Base-by-base conservation (phyloP, 30 jellyfish, hydroid and myxozoan genomes). In the Cassiopea xamachana region DNA sequence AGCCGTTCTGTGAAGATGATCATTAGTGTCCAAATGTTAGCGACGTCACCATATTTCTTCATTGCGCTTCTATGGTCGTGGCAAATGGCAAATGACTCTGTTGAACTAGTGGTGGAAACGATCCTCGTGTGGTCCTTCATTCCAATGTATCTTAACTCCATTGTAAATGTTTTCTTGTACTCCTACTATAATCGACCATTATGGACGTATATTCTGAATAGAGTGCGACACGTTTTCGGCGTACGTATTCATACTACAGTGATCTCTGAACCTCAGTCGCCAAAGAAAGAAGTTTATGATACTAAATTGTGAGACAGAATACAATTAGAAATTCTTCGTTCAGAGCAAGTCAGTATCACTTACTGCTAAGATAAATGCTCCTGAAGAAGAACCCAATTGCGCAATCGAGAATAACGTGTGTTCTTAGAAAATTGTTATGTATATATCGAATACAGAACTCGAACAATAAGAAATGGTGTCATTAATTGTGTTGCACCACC, bases 151-250 rank as follows among this genome's bases (percentile, higher is more conserved):
- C 39, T 64, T 1, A 86, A 86, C 48, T 60, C 93, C 6, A 74
- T 73, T 13, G 71, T 48, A 6, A 86, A 86, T 62, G 88, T 76
- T 73, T 86, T 86, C 75, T 46, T 86, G 9, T 86, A 86, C 47
- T 86, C 93, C 16, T 86, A 75, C 43, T 46, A 73, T 50, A 86
- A 86, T 48, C 93, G 93, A 7, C 93, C 93, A 7, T 16, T 86
- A 44, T 39, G 58, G 75, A 60, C 15, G 62, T 76, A 45, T 49
- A 60, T 82, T 43, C 27, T 9, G 6, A 27, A 64, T 16, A 64
- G 27, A 14, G 64, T 55, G 12, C 64, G 64, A 10, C 12, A 6
- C 12, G 7, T 55, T 3, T 55, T 6, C 64, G 64, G 64, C 7
- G 12, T 3, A 55, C 64, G 10, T 6, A 10, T 55, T 3, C 39